Conservation (phyloP, 2,888 invertebrate genomes). For the Calameuta filiformis region DNA sequence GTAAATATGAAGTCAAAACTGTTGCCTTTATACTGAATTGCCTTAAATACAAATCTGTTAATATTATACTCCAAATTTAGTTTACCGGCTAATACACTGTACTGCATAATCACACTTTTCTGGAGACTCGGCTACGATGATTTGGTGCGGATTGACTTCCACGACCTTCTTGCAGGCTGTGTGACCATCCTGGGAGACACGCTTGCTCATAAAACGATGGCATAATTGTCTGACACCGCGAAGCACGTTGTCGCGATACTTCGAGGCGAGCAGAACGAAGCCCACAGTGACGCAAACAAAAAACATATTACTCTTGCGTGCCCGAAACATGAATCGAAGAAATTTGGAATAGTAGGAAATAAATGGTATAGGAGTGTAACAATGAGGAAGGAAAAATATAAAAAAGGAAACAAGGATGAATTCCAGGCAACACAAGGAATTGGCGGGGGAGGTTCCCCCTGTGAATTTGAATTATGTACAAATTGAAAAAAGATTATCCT, state of each 20-base stretch:
- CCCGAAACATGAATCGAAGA: slow-evolving; percentile 42
- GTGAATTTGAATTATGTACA: neutral
- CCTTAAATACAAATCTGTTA: slow-evolving; percentile 16
- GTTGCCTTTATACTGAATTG: slow-evolving; percentile 17
- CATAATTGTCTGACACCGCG: slow-evolving; percentile 55
- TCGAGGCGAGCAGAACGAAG: slow-evolving; percentile 58
- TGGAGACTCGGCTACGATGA: slow-evolving; percentile 59
- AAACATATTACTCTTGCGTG: slow-evolving; percentile 52
- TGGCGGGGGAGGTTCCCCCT: neutral
- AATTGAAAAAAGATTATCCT: neutral
- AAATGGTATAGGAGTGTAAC: neutral
- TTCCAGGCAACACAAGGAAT: neutral
- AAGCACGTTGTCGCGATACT: slow-evolving; percentile 59
- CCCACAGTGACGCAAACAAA: slow-evolving; percentile 60
- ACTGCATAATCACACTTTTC: slow-evolving; percentile 62
- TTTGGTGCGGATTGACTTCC: slow-evolving; percentile 39
- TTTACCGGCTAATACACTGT: slow-evolving; percentile 60
- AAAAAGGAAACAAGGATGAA: neutral
- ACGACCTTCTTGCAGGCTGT: slow-evolving; percentile 17
- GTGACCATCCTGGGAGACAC: slow-evolving; percentile 21
- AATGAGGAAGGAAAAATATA: neutral
- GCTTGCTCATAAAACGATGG: slow-evolving; percentile 39
- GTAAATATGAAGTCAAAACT: slow-evolving; percentile 7
- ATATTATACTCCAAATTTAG: slow-evolving; percentile 10
- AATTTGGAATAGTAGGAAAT: slow-evolving; percentile 4